Percentiles rank a stretch among this genome's conserved stretches.
These are phyloP conservation scores for Linhomoeus sp. DNA, from an alignment of 2,888 invertebrate species.

Conservation along the genomic window DNA sequence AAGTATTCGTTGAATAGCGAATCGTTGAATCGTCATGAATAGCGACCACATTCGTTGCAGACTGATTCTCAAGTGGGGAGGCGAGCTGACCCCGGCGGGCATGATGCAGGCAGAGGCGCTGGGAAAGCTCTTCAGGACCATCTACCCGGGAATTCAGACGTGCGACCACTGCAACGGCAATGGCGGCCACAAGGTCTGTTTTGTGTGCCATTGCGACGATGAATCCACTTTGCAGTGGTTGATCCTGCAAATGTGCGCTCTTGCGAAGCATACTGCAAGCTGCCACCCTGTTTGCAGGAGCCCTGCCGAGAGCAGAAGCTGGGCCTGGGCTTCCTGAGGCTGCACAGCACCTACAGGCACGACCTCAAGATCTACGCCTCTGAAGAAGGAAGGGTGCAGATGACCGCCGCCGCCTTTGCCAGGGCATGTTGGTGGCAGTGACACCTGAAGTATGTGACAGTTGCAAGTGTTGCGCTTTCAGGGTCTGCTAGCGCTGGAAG, in stretches of 20 bases:
- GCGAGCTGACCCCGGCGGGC: constrained; percentile 92
- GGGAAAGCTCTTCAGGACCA: constrained; percentile 91
- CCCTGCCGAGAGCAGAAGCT: constrained; percentile 43
- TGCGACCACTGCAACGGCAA: constrained; percentile 22
- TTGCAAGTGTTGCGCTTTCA: constrained; percentile 16
- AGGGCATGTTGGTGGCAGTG: constrained; percentile 37
- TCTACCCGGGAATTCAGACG: constrained; percentile 58
- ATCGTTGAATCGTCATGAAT: too few species aligned
- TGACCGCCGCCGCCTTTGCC: constrained; percentile 99
- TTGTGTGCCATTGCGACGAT: too few species aligned
- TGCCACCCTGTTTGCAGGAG: too few species aligned
- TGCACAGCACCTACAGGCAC: constrained; percentile 95
- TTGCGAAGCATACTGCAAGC: too few species aligned
- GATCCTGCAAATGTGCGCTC: too few species aligned
- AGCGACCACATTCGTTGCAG: too few species aligned
- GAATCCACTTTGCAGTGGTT: too few species aligned
- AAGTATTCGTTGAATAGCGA: too few species aligned
- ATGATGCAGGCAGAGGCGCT: constrained; percentile 22
- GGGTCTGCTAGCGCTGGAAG: constrained; percentile 85
- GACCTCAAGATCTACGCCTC: constrained; percentile 98
- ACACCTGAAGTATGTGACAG: too few species aligned
- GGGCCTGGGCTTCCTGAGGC: constrained; percentile 72
- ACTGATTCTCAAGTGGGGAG: constrained; percentile 96
- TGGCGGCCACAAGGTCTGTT: constrained; percentile 19
- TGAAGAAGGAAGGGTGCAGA: constrained; percentile 96